Evolutionary conservation across 1,140 invertebrate species (phyloP), one percentile per base, ranked within the genome.

Genomic region (Phthorimaea operculella): DNA sequence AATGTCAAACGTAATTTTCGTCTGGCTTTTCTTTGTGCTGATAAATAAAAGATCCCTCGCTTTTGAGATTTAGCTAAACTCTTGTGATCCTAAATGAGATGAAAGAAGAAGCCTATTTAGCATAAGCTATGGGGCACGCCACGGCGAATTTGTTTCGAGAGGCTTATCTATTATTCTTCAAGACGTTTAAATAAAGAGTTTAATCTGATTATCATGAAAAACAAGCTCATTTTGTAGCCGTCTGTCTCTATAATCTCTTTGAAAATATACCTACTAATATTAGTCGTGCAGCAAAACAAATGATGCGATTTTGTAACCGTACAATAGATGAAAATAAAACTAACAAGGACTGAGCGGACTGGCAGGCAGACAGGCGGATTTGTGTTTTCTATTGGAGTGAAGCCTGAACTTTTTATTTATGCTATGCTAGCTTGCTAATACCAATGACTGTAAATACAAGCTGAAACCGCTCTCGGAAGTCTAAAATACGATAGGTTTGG

Each of bases 341-440:
- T 28, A 28, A 28, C 21, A 28, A 28, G 21, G 6, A 39, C 10
- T 12, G 44, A 47, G 44, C 15, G 16, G 44, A 17, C 47, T 68
- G 69, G 67, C 69, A 72, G 66, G 64, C 64, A 60, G 65, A 66
- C 73, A 67, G 73, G 68, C 61, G 68, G 66, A 66, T 65, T 66
- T 48, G 49, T 56, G 55, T 47, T 57, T 59, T 52, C 47, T 39
- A 53, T 52, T 59, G 45, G 18, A 33, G 49, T 49, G 33, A 49
- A 57, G 39, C 17, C 51, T 52, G 50, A 4, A 47, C 12, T 16
- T 47, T 47, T 47, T 47, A n/a, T 4, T 47, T 47, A 4, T 47
- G n/a, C n/a, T 39, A 39, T 4, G 21, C 36, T 47, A 14, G 15
- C 44, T 47, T 17, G 12, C 39, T 4, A 42, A n/a, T 42, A n/a